phyloP scores from a whole-genome alignment of 2,888 invertebrate species.

The Ophion ventricosus region DNA sequence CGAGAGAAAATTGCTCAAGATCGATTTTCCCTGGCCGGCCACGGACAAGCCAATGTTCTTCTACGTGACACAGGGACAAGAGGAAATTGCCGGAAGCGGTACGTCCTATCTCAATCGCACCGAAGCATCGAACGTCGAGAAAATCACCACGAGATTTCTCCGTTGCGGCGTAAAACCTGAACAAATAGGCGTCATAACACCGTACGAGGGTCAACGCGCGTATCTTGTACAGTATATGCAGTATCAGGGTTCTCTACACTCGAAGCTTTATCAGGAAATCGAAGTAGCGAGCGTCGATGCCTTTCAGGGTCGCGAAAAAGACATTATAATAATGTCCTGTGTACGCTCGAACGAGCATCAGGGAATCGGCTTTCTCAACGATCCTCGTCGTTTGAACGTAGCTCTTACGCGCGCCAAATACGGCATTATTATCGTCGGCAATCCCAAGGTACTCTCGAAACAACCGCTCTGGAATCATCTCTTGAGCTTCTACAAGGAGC shows the following conservation, averaged over 20 bases:
- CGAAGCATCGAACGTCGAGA: slow-evolving; percentile 99
- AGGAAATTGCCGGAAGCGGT: slow-evolving; percentile 99
- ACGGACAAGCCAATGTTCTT: slow-evolving; percentile 99
- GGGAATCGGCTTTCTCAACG: slow-evolving; percentile 99
- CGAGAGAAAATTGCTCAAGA: slow-evolving; percentile 93
- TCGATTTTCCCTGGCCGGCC: slow-evolving; percentile 99
- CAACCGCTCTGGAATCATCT: slow-evolving; percentile 99
- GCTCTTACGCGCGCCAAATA: slow-evolving; percentile 98
- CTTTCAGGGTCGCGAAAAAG: slow-evolving; percentile 99
- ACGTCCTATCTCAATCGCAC: slow-evolving; percentile 99
- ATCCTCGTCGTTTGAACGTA: slow-evolving; percentile 98
- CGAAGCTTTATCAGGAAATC: slow-evolving; percentile 98
- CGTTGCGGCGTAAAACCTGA: slow-evolving; percentile 98
- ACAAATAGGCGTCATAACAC: slow-evolving; percentile 99
- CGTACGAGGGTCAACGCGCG: slow-evolving; percentile 99
- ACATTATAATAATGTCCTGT: slow-evolving; percentile 99
- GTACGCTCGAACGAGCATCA: slow-evolving; percentile 99
- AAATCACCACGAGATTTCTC: slow-evolving; percentile 97
- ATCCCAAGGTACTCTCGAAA: slow-evolving; percentile 99
- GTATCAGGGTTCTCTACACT: slow-evolving; percentile 98
- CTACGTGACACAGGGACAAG: slow-evolving; percentile 98
- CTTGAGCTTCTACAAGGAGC: slow-evolving; percentile 98
- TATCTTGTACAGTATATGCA: slow-evolving; percentile 99
- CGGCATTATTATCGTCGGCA: slow-evolving; percentile 99
- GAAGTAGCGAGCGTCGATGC: slow-evolving; percentile 99